phyloP scores from a whole-genome alignment of 2,888 invertebrate species.

The Thymelicus sylvestris region DNA sequence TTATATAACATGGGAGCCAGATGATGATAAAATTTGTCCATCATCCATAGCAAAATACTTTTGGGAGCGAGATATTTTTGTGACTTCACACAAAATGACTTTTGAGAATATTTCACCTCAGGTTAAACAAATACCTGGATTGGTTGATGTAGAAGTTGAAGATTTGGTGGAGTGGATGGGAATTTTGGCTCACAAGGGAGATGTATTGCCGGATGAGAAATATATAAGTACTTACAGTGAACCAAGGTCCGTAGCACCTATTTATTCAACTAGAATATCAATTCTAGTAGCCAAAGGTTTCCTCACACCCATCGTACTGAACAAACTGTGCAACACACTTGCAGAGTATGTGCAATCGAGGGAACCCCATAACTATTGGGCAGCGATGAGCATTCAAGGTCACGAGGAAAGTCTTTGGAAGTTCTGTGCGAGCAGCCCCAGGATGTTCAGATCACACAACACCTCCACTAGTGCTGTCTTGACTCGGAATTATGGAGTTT shows the following conservation, averaged over 20 bases:
- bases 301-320: conserved; percentile 56
- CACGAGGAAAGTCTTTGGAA: conserved; percentile 67
- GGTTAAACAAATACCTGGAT: conserved; percentile 61
- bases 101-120: conserved; percentile 54
- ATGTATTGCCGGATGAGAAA: conserved; percentile 56
- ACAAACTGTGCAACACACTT: conserved; percentile 54
- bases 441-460: conserved; percentile 70
- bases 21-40: conserved; percentile 64
- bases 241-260: conserved; percentile 60
- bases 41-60: conserved; percentile 78
- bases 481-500: conserved; percentile 49
- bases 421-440: conserved; percentile 58
- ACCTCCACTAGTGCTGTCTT: conserved; percentile 68
- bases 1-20: conserved; percentile 66
- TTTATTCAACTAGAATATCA: conserved; percentile 64
- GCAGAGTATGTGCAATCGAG: conserved; percentile 57
- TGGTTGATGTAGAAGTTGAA: conserved; percentile 61
- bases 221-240: conserved; percentile 69
- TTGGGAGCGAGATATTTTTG: conserved; percentile 55
- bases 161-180: conserved; percentile 78
- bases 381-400: conserved; percentile 67
- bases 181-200: conserved; percentile 60
- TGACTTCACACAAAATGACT: conserved; percentile 53
- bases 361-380: conserved; percentile 65
- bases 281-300: conserved; percentile 66